phyloP scores from a whole-genome alignment of 2,888 invertebrate species.

The Drosophila siamana region DNA sequence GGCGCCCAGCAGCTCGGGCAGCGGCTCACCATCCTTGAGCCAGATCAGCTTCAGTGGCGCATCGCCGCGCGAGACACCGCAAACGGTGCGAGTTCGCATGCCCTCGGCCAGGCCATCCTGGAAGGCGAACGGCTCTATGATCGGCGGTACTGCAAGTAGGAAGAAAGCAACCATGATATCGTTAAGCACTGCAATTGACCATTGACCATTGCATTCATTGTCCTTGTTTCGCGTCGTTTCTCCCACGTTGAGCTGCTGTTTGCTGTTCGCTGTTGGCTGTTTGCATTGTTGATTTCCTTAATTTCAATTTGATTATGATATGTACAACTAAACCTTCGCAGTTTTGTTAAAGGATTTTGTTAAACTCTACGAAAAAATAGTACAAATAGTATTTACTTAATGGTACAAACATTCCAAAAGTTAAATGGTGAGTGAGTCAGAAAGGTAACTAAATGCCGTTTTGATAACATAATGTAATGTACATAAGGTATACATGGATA shows the following conservation, averaged over 20 bases:
- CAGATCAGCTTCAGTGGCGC: slow-evolving; percentile 92
- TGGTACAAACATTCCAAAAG: slow-evolving; percentile 78
- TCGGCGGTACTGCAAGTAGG: slow-evolving; percentile 91
- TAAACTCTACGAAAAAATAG: slow-evolving; percentile 59
- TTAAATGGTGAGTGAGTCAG: slow-evolving; percentile 56
- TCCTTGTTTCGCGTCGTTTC: not conserved
- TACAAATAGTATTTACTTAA: slow-evolving; percentile 37
- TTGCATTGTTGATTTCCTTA: slow-evolving; percentile 20
- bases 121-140: slow-evolving; percentile 94
- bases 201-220: slow-evolving; percentile 1
- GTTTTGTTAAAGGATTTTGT: slow-evolving; percentile 69
- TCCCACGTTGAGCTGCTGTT: slow-evolving; percentile 62
- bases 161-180: slow-evolving; percentile 64
- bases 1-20: slow-evolving; percentile 89
- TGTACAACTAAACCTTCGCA: slow-evolving; percentile 79
- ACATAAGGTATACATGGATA: slow-evolving; percentile 47
- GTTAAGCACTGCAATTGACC: slow-evolving; percentile 51
- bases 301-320: slow-evolving; percentile 33
- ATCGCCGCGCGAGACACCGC: slow-evolving; percentile 93
- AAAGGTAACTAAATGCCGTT: slow-evolving; percentile 46
- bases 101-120: slow-evolving; percentile 93
- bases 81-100: slow-evolving; percentile 92
- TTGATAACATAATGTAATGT: slow-evolving; percentile 46
- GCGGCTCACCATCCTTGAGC: slow-evolving; percentile 92
- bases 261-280: slow-evolving; percentile 40